Conservation (phyloP, 2,888 invertebrate genomes). For the Gastrophysa polygoni region DNA sequence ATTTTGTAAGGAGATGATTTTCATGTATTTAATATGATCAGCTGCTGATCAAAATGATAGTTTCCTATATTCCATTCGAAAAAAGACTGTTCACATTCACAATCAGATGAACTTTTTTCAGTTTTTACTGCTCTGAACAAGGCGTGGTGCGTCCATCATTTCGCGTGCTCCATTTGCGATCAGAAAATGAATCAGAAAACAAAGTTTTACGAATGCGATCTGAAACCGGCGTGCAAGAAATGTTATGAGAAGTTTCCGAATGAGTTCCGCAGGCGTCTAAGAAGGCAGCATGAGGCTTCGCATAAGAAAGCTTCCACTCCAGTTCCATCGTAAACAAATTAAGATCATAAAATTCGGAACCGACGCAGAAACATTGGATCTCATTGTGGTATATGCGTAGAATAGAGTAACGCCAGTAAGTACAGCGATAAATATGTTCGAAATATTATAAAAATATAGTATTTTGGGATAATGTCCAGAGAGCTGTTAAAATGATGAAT, state of each 20-base stretch:
- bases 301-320: conserved; percentile 40
- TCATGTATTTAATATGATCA: no score
- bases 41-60: no score
- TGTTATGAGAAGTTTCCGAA: conserved; percentile 97
- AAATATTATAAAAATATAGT: no score
- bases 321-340: conserved; percentile 29
- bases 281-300: conserved; percentile 81
- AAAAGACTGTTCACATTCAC: not conserved
- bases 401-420: no score
- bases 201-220: conserved; percentile 98
- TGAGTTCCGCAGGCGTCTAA: conserved; percentile 90
- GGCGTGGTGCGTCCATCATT: conserved; percentile 99
- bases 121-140: conserved; percentile 98
- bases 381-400: no score
- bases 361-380: no score
- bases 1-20: no score
- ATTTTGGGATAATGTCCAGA: no score
- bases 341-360: not conserved
- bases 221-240: conserved; percentile 97
- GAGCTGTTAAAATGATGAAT: no score
- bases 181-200: conserved; percentile 94
- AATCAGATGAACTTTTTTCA: conserved; percentile 52
- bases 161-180: conserved; percentile 97
- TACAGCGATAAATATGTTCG: no score
- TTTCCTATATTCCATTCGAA: no score